Conservation (phyloP, 2,797 vertebrate species). For the Tenualosa ilisha region DNA sequence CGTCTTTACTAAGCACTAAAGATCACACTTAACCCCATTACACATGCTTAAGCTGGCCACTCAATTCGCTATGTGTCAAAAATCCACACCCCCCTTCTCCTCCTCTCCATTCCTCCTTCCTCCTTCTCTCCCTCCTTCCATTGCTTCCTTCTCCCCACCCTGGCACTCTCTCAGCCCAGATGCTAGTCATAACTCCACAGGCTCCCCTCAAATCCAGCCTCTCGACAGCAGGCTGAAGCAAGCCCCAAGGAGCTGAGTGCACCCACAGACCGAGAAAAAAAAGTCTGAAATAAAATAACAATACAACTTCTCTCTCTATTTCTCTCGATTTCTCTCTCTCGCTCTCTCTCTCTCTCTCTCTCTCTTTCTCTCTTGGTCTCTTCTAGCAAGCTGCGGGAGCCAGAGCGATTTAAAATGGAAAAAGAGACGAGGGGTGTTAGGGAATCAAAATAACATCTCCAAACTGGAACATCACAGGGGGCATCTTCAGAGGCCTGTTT, state of each 20-base stretch:
- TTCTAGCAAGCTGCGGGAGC: slow-evolving; percentile 21
- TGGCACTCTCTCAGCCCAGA: slow-evolving; percentile 16
- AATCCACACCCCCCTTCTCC: background rate
- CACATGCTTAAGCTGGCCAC: slow-evolving; percentile 19
- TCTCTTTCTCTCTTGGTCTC: too few species aligned
- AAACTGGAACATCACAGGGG: slow-evolving; percentile 28
- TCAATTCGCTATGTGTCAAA: slow-evolving; percentile 33
- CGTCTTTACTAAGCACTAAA: slow-evolving; percentile 41
- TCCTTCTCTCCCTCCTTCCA: background rate
- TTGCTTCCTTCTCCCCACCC: background rate
- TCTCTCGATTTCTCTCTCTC: too few species aligned
- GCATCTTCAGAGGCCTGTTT: slow-evolving; percentile 38
- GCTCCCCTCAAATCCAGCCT: slow-evolving; percentile 22
- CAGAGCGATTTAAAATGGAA: slow-evolving; percentile 5
- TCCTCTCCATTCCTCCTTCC: background rate
- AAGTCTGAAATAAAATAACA: slow-evolving; percentile 20
- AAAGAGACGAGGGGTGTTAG: background rate
- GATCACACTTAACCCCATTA: slow-evolving; percentile 42
- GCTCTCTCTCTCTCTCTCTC: too few species aligned
- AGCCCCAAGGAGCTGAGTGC: slow-evolving; percentile 24
- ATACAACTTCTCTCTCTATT: background rate
- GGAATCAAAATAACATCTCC: slow-evolving; percentile 21
- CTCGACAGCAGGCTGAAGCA: slow-evolving; percentile 34
- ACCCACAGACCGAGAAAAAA: background rate
- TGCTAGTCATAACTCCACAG: slow-evolving; percentile 17